phyloP scores from a whole-genome alignment of 2,888 invertebrate species.

The Drosophila imparisetae region DNA sequence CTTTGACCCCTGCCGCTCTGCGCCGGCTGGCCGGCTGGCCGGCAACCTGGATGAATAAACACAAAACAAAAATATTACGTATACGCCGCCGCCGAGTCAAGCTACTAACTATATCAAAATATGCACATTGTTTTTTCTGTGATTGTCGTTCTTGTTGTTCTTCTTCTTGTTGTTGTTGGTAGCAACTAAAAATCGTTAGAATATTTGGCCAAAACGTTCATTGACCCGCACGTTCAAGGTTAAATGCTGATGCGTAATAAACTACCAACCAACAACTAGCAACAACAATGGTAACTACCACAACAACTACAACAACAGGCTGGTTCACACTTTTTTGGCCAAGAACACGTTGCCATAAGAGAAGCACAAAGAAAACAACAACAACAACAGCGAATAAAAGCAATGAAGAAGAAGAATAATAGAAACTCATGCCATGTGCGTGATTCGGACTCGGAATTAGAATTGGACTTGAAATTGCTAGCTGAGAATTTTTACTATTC shows the following conservation, averaged over 20 bases:
- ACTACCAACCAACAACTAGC: slow-evolving; percentile 37
- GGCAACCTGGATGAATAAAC: neutral
- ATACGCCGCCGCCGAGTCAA: slow-evolving; percentile 50
- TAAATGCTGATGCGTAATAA: slow-evolving; percentile 80
- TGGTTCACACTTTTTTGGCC: slow-evolving; percentile 70
- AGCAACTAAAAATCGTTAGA: slow-evolving; percentile 68
- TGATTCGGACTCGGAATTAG: slow-evolving; percentile 28
- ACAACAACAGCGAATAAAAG: neutral
- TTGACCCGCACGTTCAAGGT: slow-evolving; percentile 82
- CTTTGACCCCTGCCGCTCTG: neutral
- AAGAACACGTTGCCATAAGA: slow-evolving; percentile 58
- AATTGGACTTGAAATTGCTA: slow-evolving; percentile 20
- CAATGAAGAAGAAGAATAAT: slow-evolving; percentile 24
- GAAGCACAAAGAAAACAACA: slow-evolving; percentile 24
- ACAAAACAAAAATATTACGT: slow-evolving; percentile 36
- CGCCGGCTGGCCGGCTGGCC: neutral
- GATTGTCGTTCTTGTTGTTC: slow-evolving; percentile 32
- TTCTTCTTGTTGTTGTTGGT: slow-evolving; percentile 32
- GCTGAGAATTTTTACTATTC: slow-evolving; percentile 54
- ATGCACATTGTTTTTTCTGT: slow-evolving; percentile 29
- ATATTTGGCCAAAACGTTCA: slow-evolving; percentile 82
- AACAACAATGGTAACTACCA: slow-evolving; percentile 37
- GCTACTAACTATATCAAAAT: slow-evolving; percentile 27
- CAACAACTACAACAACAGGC: slow-evolving; percentile 19
- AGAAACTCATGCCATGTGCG: slow-evolving; percentile 52